A percentile compares a stretch with the other conserved stretches of the same genome.
Conservation (phyloP, 2,888 invertebrate species). For the Lottia scabra region DNA sequence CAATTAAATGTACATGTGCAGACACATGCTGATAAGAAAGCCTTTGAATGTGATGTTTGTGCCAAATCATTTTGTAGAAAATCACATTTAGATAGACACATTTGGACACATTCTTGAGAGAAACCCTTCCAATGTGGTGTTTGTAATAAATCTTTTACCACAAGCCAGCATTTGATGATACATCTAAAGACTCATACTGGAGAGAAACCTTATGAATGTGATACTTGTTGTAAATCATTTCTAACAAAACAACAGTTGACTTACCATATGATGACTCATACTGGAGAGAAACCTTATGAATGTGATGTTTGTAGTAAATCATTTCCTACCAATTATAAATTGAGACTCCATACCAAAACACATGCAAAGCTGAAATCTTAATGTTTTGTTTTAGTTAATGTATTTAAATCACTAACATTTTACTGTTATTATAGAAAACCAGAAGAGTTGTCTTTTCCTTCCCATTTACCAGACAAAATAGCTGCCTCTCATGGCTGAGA, state of each 20-base stretch:
- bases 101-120: slow-evolving; percentile 6
- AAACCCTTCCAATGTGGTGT: slow-evolving; percentile 15
- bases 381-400: slow-evolving; percentile 15
- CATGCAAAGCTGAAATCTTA: slow-evolving; percentile 26
- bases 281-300: slow-evolving; percentile 17
- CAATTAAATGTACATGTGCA: background rate
- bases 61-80: slow-evolving; percentile 7
- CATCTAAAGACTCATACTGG: slow-evolving; percentile 26
- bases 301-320: slow-evolving; percentile 22
- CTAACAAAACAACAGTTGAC: slow-evolving; percentile 11
- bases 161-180: background rate
- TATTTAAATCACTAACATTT: too few species aligned
- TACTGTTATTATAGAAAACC: too few species aligned
- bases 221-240: slow-evolving; percentile 20
- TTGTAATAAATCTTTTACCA: slow-evolving; percentile 15
- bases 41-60: slow-evolving; percentile 15
- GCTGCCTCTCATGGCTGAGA: too few species aligned
- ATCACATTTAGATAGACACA: slow-evolving; percentile 9
- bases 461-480: too few species aligned
- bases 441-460: too few species aligned
- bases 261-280: slow-evolving; percentile 9
- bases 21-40: background rate
- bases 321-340: slow-evolving; percentile 16
- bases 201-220: slow-evolving; percentile 26
- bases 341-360: slow-evolving; percentile 19